Evolutionary conservation across 2,113 vertebrate species (phyloP).

Genomic region (Pterocles orientalis): DNA sequence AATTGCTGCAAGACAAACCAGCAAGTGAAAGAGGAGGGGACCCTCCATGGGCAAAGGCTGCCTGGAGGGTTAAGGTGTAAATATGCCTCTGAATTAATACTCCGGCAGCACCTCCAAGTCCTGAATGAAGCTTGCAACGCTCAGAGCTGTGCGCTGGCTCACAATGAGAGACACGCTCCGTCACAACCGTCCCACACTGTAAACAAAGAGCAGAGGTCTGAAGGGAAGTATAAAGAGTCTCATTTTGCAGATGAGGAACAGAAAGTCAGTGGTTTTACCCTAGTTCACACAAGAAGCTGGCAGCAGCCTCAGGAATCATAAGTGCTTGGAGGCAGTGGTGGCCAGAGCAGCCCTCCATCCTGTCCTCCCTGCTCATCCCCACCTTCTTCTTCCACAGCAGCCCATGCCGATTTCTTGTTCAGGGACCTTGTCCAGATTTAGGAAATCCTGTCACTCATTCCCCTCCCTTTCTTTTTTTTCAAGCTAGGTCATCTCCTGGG

Average conservation of each 20-base stretch:
- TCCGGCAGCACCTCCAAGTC: fast-evolving
- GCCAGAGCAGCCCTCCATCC: neutral
- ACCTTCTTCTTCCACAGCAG: neutral
- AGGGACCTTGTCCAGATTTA: neutral
- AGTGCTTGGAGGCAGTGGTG: neutral
- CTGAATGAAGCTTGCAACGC: fast-evolving
- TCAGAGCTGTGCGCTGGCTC: fast-evolving
- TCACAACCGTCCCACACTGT: fast-evolving
- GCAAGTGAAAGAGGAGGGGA: neutral
- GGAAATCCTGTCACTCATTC: neutral
- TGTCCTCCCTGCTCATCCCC: neutral
- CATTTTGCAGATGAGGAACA: neutral
- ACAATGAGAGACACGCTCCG: fast-evolving
- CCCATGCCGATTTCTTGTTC: fast-evolving
- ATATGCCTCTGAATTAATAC: neutral
- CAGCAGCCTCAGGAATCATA: neutral
- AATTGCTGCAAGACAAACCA: neutral
- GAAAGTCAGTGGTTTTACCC: neutral
- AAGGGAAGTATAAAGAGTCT: neutral
- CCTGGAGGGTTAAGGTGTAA: neutral
- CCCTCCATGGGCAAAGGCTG: neutral
- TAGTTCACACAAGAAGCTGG: neutral
- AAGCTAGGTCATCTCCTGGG: neutral
- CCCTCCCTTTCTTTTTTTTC: neutral
- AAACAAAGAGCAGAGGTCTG: neutral